Conservation (phyloP, 2,888 invertebrate genomes). For the Patella ulyssiponensis region DNA sequence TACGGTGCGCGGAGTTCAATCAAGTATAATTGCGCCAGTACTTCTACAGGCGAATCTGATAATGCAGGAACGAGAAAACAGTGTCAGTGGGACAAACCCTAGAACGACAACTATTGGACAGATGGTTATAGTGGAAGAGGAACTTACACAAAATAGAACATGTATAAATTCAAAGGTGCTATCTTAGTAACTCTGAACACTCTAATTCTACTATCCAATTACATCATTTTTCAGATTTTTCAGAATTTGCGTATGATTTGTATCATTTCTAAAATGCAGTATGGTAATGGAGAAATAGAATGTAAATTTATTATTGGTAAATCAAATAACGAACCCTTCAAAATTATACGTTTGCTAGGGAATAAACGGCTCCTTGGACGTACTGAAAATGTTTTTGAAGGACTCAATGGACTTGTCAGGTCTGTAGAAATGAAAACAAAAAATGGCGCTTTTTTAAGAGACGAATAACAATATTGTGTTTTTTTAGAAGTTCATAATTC, state of each 20-base stretch:
- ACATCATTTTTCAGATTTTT: constrained; percentile 34
- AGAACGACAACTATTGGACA: constrained; percentile 8
- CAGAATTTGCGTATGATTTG: no score
- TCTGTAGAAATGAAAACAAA: no score
- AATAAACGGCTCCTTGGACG: no score
- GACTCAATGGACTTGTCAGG: no score
- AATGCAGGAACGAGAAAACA: constrained; percentile 30
- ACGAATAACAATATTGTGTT: no score
- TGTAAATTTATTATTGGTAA: constrained; percentile 30
- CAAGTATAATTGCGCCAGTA: constrained; percentile 40
- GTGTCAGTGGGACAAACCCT: constrained; percentile 38
- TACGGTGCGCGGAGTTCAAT: constrained; percentile 38
- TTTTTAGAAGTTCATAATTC: no score
- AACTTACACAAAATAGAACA: constrained; percentile 22
- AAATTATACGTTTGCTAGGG: neutral
- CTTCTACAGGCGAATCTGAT: constrained; percentile 33
- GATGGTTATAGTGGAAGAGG: constrained; percentile 24
- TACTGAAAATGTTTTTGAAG: no score
- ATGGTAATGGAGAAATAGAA: constrained; percentile 29
- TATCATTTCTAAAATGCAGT: no score
- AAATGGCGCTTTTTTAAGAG: no score
- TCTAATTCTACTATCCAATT: constrained; percentile 15
- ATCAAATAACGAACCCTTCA: constrained; percentile 28
- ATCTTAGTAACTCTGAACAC: constrained; percentile 26
- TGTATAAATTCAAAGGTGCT: constrained; percentile 17